A percentile compares a stretch with the other conserved stretches of the same genome.
phyloP scores from a whole-genome alignment of 2,888 invertebrate genomes.

The Ecliptopera silaceata region DNA sequence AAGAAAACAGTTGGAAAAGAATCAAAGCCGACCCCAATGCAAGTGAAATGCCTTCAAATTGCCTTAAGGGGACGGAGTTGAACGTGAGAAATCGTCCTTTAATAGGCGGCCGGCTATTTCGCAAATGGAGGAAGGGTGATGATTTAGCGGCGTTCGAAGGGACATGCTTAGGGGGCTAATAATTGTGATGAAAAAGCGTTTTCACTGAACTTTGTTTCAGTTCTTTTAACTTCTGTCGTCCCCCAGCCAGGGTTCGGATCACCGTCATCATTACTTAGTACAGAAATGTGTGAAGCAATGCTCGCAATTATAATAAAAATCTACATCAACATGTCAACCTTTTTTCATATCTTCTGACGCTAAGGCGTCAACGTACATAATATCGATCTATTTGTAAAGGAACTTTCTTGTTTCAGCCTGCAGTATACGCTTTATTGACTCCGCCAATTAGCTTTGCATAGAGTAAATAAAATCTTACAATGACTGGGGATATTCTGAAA shows the following conservation, averaged over 20 bases:
- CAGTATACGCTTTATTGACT: no score
- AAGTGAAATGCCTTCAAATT: conserved; percentile 55
- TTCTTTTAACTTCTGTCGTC: conserved; percentile 7
- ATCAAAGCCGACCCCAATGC: conserved; percentile 42
- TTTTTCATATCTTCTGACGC: no score
- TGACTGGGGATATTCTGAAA: no score
- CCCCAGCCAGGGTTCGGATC: neutral
- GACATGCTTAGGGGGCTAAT: conserved; percentile 37
- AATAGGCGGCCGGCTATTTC: conserved; percentile 72
- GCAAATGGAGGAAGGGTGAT: conserved; percentile 61
- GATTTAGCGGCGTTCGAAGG: conserved; percentile 50
- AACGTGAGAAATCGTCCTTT: conserved; percentile 78
- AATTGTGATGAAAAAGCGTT: conserved; percentile 34
- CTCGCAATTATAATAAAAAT: no score
- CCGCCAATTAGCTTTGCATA: no score
- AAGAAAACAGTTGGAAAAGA: conserved; percentile 33
- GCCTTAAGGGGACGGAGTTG: conserved; percentile 33
- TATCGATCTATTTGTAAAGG: no score
- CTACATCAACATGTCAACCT: no score
- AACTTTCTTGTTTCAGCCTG: no score
- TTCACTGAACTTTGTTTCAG: conserved; percentile 16
- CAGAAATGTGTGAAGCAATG: no score
- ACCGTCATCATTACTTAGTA: no score
- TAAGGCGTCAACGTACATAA: no score
- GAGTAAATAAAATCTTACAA: no score